A percentile compares a stretch with the other conserved stretches of the same genome.
Evolutionary conservation across 1,140 invertebrate species (phyloP).

Genomic region (Aphaenogaster floridana): DNA sequence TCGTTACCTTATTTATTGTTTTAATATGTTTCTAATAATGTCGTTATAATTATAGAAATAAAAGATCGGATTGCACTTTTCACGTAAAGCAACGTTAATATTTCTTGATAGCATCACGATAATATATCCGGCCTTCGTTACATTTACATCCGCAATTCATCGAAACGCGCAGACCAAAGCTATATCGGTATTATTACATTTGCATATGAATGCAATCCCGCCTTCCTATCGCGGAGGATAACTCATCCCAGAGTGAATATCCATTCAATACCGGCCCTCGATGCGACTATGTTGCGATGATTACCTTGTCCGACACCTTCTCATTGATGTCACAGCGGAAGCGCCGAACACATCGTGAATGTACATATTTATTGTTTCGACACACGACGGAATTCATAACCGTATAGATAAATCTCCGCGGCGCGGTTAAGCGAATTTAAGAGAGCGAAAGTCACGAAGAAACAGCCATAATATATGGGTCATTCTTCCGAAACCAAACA

Average conservation of each 20-base stretch:
- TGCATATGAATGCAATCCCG: constrained; percentile 57
- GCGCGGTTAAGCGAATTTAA: background rate
- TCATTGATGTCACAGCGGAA: constrained; percentile 38
- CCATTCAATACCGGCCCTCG: constrained; percentile 49
- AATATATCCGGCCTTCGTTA: constrained; percentile 7
- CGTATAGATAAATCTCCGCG: background rate
- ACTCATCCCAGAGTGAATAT: constrained; percentile 42
- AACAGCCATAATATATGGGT: background rate
- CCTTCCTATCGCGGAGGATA: constrained; percentile 51
- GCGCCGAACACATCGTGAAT: background rate
- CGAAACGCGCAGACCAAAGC: background rate
- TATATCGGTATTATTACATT: constrained; percentile 63
- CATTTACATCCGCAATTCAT: constrained; percentile 46
- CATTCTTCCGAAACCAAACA: too few relatives aligned
- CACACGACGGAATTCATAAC: constrained; percentile 8
- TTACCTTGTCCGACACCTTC: constrained; percentile 45
- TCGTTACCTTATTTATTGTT: background rate
- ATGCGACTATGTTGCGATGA: constrained; percentile 43
- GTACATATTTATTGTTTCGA: constrained; percentile 24
- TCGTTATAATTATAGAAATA: background rate
- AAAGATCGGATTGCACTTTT: background rate
- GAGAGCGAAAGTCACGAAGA: background rate
- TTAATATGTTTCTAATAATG: background rate
- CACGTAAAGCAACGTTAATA: background rate
- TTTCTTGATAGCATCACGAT: constrained; percentile 1